Evolutionary conservation across 2,797 vertebrate genomes (phyloP).

Genomic region (Tenualosa thibaudeaui): DNA sequence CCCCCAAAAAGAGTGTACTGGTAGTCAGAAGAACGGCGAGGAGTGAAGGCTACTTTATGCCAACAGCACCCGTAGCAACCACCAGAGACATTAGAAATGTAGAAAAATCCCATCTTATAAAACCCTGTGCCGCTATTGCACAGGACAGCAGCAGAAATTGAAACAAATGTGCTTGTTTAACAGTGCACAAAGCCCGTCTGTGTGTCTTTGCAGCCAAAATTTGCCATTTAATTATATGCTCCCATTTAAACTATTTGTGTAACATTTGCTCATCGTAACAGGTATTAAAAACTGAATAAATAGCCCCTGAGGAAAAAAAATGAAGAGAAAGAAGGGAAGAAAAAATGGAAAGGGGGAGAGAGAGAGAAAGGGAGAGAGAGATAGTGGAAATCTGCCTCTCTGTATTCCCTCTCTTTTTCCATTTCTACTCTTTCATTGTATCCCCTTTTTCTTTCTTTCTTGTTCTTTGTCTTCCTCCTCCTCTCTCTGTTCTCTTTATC

Average conservation of each 20-base stretch:
- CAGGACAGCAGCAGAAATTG: conserved; percentile 34
- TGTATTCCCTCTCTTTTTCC: neutral
- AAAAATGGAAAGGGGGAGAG: conserved; percentile 45
- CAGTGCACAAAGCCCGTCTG: conserved; percentile 35
- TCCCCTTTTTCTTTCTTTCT: neutral
- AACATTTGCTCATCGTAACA: conserved; percentile 71
- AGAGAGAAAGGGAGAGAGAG: conserved; percentile 20
- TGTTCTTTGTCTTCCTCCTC: neutral
- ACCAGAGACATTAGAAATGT: conserved; percentile 20
- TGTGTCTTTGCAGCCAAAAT: conserved; percentile 35
- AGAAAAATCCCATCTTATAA: conserved; percentile 30
- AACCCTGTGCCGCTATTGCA: conserved; percentile 23
- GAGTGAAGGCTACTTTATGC: neutral
- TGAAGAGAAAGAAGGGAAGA: neutral
- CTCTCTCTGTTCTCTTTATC: conserved; percentile 14
- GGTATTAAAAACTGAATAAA: conserved; percentile 70
- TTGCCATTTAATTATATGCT: conserved; percentile 46
- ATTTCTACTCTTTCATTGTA: neutral
- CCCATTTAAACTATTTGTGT: conserved; percentile 51
- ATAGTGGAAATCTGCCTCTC: conserved; percentile 35
- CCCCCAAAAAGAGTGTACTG: no score
- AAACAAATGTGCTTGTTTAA: conserved; percentile 47
- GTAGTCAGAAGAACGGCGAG: neutral
- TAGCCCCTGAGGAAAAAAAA: conserved; percentile 62
- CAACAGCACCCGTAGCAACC: neutral